Evolutionary conservation across 2,888 invertebrate genomes (phyloP).

Genomic region (Lydus trimaculatus): DNA sequence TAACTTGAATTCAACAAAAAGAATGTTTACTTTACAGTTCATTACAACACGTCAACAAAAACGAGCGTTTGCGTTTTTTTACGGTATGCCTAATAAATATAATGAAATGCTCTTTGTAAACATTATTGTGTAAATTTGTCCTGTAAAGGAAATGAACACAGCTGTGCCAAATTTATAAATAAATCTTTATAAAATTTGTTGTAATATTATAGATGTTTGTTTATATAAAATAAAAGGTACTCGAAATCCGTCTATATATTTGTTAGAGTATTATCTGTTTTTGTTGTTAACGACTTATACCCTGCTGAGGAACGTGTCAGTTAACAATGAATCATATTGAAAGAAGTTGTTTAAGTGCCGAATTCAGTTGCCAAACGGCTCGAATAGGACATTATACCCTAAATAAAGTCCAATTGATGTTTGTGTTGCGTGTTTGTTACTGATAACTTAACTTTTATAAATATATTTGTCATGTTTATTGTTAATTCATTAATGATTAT

Average conservation of each 20-base stretch:
- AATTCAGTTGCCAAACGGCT: conserved; percentile 16
- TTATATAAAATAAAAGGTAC: conserved; percentile 19
- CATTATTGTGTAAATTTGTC: not conserved
- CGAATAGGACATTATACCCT: conserved; percentile 25
- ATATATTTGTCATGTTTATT: conserved; percentile 21
- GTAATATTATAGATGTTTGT: conserved; percentile 13
- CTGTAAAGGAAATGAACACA: not conserved
- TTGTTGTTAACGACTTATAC: conserved; percentile 30
- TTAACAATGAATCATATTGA: conserved; percentile 33
- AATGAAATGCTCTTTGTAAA: not conserved
- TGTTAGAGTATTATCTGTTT: conserved; percentile 32
- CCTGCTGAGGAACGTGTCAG: conserved; percentile 29
- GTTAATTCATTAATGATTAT: conserved; percentile 24
- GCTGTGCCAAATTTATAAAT: not conserved
- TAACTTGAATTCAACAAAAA: conserved; percentile 10
- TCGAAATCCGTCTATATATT: conserved; percentile 30
- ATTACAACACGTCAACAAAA: conserved; percentile 14
- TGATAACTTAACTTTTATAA: conserved; percentile 17
- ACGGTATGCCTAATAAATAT: conserved; percentile 3
- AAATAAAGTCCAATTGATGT: conserved; percentile 32
- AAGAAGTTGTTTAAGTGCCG: conserved; percentile 32
- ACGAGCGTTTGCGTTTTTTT: not conserved
- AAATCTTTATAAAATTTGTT: conserved; percentile 1
- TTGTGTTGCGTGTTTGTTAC: conserved; percentile 31
- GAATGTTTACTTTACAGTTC: conserved; percentile 10